Conservation (phyloP, 2,888 invertebrate species). For the Pandemis cinnamomeana region DNA sequence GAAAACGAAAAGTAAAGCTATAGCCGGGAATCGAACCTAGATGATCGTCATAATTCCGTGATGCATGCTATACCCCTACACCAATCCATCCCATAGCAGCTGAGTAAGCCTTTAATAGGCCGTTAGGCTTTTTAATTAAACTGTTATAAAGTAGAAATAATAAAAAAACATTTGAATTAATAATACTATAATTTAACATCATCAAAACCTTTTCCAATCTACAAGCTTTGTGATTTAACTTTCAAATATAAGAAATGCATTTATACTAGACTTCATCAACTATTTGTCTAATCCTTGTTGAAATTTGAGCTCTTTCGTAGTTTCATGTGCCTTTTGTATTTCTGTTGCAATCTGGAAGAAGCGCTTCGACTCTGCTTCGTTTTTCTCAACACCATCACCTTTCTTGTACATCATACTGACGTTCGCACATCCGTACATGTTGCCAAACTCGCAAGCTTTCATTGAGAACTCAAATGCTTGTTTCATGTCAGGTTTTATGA, state of each 20-base stretch:
- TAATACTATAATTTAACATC: slow-evolving; percentile 28
- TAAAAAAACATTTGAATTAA: slow-evolving; percentile 15
- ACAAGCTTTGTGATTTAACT: slow-evolving; percentile 8
- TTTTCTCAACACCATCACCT: slow-evolving; percentile 93
- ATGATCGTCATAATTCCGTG: too few species aligned
- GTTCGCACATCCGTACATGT: slow-evolving; percentile 95
- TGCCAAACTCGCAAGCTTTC: slow-evolving; percentile 92
- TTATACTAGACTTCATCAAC: slow-evolving; percentile 1
- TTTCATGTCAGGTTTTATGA: slow-evolving; percentile 87
- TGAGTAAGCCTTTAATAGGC: too few species aligned
- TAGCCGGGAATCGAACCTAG: too few species aligned
- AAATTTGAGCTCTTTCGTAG: slow-evolving; percentile 81
- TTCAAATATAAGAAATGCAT: slow-evolving; percentile 3
- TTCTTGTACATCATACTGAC: slow-evolving; percentile 93
- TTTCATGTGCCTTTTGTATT: slow-evolving; percentile 87
- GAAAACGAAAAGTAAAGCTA: too few species aligned
- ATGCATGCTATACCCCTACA: too few species aligned
- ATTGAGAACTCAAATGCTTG: slow-evolving; percentile 91
- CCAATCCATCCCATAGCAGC: too few species aligned
- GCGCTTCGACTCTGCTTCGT: slow-evolving; percentile 87
- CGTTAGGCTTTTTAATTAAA: too few species aligned
- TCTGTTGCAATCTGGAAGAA: slow-evolving; percentile 89
- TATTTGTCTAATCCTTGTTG: slow-evolving; percentile 81
- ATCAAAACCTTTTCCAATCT: slow-evolving; percentile 23
- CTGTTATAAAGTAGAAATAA: background rate